Evolutionary conservation across 2,113 vertebrate genomes (phyloP).

Genomic region (Pelmatolapia mariae): DNA sequence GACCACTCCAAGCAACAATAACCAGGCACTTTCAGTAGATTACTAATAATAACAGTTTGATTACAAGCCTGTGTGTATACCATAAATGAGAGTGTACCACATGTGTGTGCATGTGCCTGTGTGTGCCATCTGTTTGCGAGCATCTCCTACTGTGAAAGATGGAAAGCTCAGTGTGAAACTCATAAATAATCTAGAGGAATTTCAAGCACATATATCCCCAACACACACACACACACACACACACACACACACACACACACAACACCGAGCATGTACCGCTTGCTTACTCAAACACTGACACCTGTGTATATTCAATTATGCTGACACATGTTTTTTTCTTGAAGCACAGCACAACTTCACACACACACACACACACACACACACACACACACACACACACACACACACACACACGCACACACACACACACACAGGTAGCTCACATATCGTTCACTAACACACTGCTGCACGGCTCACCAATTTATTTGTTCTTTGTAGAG

Average conservation of each 20-base stretch:
- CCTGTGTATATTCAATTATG: constrained; percentile 41
- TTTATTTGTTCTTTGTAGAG: background rate
- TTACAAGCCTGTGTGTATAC: background rate
- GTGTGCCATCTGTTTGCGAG: constrained; percentile 53
- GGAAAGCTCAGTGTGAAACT: constrained; percentile 58
- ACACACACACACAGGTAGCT: background rate
- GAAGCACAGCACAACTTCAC: background rate
- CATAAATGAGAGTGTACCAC: background rate
- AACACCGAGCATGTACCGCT: background rate
- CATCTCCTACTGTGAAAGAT: constrained; percentile 49
- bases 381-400: background rate
- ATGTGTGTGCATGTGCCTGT: background rate
- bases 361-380: background rate
- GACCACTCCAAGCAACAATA: background rate
- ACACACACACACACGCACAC: background rate
- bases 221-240: background rate
- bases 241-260: background rate
- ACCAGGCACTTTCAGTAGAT: background rate
- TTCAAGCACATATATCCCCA: background rate
- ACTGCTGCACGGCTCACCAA: background rate
- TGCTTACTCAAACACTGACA: constrained; percentile 24
- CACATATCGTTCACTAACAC: background rate
- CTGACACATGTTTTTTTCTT: constrained; percentile 26
- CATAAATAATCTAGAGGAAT: constrained; percentile 59
- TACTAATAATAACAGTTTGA: background rate